phyloP scores from a whole-genome alignment of 1,140 invertebrate genomes.

The Pogonus chalceus region DNA sequence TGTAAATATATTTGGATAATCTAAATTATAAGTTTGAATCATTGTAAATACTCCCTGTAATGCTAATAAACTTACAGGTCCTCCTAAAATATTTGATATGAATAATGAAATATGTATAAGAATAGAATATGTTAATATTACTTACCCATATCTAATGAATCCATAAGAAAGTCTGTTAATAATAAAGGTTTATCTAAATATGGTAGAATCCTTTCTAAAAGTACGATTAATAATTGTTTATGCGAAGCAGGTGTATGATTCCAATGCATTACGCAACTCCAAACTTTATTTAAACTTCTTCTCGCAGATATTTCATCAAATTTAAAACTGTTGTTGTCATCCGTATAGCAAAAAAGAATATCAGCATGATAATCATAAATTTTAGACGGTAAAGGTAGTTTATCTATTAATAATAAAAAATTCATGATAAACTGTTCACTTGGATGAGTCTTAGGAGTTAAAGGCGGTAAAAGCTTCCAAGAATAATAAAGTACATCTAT shows the following conservation, averaged over 20 bases:
- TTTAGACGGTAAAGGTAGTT: constrained; percentile 39
- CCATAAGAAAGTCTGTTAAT: constrained; percentile 86
- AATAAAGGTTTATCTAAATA: constrained; percentile 72
- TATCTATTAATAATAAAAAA: constrained; percentile 56
- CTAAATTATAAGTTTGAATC: constrained; percentile 85
- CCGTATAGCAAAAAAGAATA: constrained; percentile 36
- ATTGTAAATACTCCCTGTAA: constrained; percentile 88
- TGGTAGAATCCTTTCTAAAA: constrained; percentile 73
- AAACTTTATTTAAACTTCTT: constrained; percentile 49
- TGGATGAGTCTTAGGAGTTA: constrained; percentile 45
- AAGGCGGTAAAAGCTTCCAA: constrained; percentile 44
- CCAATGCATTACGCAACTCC: constrained; percentile 62
- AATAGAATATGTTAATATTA: constrained; percentile 9
- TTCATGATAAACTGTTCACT: constrained; percentile 56
- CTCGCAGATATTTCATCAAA: constrained; percentile 26
- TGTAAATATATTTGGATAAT: constrained; percentile 90
- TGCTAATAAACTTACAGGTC: constrained; percentile 76
- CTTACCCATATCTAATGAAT: constrained; percentile 72
- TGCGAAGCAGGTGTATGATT: constrained; percentile 55
- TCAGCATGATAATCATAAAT: constrained; percentile 28
- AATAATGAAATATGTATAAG: not conserved
- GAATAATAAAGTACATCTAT: constrained; percentile 51
- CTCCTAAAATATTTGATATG: constrained; percentile 46
- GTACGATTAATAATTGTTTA: constrained; percentile 64
- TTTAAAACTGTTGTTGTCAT: constrained; percentile 29